Evolutionary conservation across 1,140 invertebrate species (phyloP).

Genomic region (Panulirus ornatus): DNA sequence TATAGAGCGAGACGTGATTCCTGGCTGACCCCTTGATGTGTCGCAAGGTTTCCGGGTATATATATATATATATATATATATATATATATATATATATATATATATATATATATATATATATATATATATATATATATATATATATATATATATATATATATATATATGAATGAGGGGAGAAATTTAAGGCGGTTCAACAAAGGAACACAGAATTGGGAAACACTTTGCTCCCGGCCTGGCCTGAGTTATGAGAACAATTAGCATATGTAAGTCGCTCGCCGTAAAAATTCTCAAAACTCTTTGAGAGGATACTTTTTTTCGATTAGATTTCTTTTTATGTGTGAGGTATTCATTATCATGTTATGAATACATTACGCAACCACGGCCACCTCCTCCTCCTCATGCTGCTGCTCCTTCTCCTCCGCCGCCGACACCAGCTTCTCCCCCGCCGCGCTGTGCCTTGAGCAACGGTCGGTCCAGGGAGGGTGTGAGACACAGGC

Average conservation of each 20-base stretch:
- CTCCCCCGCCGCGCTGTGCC: no score
- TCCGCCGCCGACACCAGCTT: no score
- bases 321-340: not conserved
- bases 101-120: not conserved
- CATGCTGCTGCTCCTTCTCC: no score
- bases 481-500: no score
- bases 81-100: constrained; percentile 24
- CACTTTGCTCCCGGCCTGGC: not conserved
- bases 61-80: constrained; percentile 44
- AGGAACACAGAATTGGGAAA: not conserved
- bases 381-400: not conserved
- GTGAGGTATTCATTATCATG: not conserved
- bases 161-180: not conserved
- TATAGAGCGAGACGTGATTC: not conserved
- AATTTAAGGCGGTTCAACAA: not conserved
- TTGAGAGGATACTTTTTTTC: not conserved
- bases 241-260: constrained; percentile 31
- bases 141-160: not conserved
- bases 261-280: constrained; percentile 26
- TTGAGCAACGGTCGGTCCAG: no score
- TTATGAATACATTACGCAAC: not conserved
- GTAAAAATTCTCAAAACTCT: constrained; percentile 1
- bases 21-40: not conserved
- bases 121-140: not conserved
- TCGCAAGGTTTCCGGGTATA: not conserved